A percentile compares a stretch with the other conserved stretches of the same genome.
Evolutionary conservation across 1,140 invertebrate species (phyloP).

Genomic region (Apis dorsata): DNA sequence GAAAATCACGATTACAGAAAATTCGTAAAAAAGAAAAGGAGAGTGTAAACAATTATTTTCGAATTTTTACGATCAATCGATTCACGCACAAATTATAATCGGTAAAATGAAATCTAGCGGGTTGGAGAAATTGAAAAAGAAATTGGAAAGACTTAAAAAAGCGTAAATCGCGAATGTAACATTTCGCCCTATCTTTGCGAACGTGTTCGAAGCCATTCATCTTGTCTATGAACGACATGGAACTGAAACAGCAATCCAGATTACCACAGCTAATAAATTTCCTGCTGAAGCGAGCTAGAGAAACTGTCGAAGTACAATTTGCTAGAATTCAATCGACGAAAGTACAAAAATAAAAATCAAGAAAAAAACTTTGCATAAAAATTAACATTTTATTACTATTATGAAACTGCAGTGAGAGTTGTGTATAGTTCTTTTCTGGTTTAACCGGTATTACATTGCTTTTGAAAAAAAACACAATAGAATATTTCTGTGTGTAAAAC

Average conservation of each 20-base stretch:
- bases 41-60: not conserved
- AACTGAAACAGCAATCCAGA: conserved; percentile 43
- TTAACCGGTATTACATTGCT: not conserved
- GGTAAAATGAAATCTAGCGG: not conserved
- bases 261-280: conserved; percentile 40
- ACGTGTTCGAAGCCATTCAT: conserved; percentile 14
- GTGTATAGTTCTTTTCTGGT: not conserved
- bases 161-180: conserved; percentile 32
- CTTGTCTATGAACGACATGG: conserved; percentile 19
- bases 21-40: not conserved
- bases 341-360: not conserved
- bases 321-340: conserved; percentile 10
- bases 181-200: conserved; percentile 24
- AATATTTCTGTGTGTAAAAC: not conserved
- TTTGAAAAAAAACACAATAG: not conserved
- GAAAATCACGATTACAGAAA: not conserved
- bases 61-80: not conserved
- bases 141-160: conserved; percentile 20
- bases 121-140: conserved; percentile 5
- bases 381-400: not conserved
- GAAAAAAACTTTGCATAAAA: too few relatives aligned
- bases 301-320: too few relatives aligned
- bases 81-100: not conserved
- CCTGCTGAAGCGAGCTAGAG: not conserved
- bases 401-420: not conserved